Conservation (phyloP, 2,113 vertebrate species). For the Protobothrops mucrosquamatus region DNA sequence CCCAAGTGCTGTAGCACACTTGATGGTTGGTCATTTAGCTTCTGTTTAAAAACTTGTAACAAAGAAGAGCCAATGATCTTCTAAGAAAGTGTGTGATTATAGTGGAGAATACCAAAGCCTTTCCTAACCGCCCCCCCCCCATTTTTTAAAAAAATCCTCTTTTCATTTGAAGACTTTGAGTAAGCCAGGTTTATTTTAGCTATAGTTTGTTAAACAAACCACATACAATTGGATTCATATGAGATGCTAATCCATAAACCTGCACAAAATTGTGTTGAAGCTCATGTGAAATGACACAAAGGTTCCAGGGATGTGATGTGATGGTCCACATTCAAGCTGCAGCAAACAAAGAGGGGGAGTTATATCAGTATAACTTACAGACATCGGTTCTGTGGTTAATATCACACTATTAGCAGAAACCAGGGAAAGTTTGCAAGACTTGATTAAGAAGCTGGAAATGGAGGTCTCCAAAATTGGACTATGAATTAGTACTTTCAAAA, state of each 20-base stretch:
- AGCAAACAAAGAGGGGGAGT: not conserved
- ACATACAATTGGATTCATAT: not conserved
- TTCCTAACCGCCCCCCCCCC: not conserved
- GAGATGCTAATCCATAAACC: not conserved
- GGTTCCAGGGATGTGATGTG: not conserved
- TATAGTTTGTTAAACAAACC: not conserved
- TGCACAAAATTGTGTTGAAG: not conserved
- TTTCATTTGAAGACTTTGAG: not conserved
- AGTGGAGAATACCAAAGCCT: not conserved
- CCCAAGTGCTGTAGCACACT: not conserved
- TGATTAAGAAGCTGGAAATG: not conserved
- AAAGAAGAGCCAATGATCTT: not conserved
- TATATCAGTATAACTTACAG: not conserved
- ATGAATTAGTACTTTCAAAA: not conserved
- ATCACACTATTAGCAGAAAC: not conserved
- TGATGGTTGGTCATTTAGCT: not conserved
- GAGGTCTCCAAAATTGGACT: no score
- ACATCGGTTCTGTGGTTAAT: not conserved
- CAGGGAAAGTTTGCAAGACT: not conserved
- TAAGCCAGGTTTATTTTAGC: not conserved
- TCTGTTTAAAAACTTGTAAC: not conserved
- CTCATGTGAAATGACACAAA: not conserved
- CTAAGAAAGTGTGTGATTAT: not conserved
- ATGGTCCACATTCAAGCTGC: not conserved
- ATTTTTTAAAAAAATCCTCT: not conserved